phyloP scores from a whole-genome alignment of 2,113 vertebrate genomes.

The Oreotrochilus melanogaster region DNA sequence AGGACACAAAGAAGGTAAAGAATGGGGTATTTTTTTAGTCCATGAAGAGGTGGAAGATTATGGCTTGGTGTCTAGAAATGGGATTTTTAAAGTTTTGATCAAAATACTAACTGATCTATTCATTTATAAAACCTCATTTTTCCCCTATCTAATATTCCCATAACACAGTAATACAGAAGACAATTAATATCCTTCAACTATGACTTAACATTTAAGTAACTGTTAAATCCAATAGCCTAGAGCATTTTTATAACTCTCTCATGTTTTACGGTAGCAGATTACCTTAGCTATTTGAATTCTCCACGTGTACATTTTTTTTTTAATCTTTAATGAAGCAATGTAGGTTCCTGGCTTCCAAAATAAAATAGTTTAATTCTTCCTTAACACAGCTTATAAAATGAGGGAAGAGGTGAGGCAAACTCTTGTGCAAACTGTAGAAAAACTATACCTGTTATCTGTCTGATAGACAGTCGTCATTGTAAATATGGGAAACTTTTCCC shows the following conservation, averaged over 20 bases:
- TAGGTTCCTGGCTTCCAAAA: neutral
- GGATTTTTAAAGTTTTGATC: neutral
- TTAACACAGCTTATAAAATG: neutral
- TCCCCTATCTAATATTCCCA: neutral
- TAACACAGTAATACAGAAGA: neutral
- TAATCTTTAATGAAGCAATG: neutral
- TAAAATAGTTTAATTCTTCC: neutral
- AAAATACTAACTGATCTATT: neutral
- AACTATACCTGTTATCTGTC: neutral
- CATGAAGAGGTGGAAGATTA: neutral
- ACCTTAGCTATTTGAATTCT: neutral
- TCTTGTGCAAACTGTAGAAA: neutral
- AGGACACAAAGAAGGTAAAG: slow-evolving; percentile 56
- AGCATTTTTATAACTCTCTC: neutral
- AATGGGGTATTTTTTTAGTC: neutral
- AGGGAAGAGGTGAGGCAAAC: neutral
- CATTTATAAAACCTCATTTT: neutral
- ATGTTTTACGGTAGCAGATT: neutral
- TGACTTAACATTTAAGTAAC: neutral
- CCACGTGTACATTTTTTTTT: neutral
- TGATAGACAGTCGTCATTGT: neutral
- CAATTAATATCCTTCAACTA: neutral
- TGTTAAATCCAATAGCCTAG: neutral
- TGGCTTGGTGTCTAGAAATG: neutral
- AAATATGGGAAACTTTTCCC: neutral